Conservation (phyloP, 2,888 invertebrate species). For the Ophion ellenae region DNA sequence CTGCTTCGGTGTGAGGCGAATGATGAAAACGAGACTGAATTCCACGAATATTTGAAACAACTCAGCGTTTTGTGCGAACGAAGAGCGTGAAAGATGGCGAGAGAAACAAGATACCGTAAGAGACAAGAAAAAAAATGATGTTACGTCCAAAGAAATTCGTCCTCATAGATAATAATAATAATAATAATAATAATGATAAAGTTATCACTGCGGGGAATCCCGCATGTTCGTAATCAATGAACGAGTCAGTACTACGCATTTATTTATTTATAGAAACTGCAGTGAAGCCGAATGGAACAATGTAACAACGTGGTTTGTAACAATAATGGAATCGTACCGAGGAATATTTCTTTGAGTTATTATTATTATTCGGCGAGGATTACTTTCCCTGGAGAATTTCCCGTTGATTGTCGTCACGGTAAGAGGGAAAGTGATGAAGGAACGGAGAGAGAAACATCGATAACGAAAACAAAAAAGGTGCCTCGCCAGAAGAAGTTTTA, state of each 20-base stretch:
- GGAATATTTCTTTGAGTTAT: slow-evolving; percentile 48
- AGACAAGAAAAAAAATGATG: slow-evolving; percentile 32
- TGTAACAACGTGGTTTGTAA: slow-evolving; percentile 29
- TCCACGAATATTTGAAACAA: slow-evolving; percentile 33
- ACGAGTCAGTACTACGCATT: slow-evolving; percentile 43
- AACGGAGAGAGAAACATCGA: not conserved
- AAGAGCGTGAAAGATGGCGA: slow-evolving; percentile 12
- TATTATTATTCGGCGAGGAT: slow-evolving; percentile 35
- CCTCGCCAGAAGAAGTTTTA: slow-evolving; percentile 18
- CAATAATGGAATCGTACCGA: not conserved
- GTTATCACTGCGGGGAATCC: slow-evolving; percentile 44
- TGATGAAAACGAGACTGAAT: slow-evolving; percentile 33
- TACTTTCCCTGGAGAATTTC: slow-evolving; percentile 39
- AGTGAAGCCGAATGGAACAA: slow-evolving; percentile 2
- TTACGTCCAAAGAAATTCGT: slow-evolving; percentile 66
- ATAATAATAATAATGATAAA: slow-evolving; percentile 39
- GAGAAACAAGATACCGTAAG: not conserved
- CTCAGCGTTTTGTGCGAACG: slow-evolving; percentile 29
- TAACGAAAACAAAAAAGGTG: not conserved
- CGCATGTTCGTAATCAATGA: slow-evolving; percentile 52
- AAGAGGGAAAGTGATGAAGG: not conserved
- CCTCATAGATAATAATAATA: slow-evolving; percentile 54
- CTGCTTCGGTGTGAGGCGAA: slow-evolving; percentile 23
- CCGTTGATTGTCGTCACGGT: slow-evolving; percentile 1
- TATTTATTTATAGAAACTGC: slow-evolving; percentile 11